Evolutionary conservation across 2,888 invertebrate species (phyloP), one percentile per base, ranked within the genome.

Genomic region (Liodrosophila aerea): DNA sequence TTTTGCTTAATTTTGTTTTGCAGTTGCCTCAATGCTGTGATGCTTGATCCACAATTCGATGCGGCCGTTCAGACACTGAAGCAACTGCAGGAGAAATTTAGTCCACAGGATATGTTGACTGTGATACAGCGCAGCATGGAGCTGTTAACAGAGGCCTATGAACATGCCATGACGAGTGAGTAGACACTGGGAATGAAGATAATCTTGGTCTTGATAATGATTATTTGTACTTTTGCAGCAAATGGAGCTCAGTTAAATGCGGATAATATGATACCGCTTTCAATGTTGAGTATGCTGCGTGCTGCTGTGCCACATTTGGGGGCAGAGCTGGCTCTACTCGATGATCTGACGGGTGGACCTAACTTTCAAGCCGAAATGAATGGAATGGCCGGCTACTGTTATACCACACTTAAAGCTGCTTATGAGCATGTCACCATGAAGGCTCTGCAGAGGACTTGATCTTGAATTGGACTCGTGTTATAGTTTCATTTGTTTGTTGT

Each of bases 301-400:
- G 89, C 90, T 0, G 87, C 84, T 37, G 89, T 90, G 36, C 89
- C 89, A 29, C 90, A 90, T 71, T 80, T 90, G 41, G 90, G 90
- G 4, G 90, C 90, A 2, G 90, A 90, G 65, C 58, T 90, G 56
- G 89, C 90, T n/a, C 63, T 90, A 16, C 73, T 90, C 9, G 90
- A 90, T 57, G 90, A 90, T 54, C 70, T 90, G 45, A 88, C 90
- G 13, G 88, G 88, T 30, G 88, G 88, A 7, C 82, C 87, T n/a
- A 89, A 89, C 69, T 89, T 88, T 51, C 88, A 89, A 73, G 84
- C 85, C 12, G 88, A 89, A 68, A 89, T 90, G 88, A 87, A 87
- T 44, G 90, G 90, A 29, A 82, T 88, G 76, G 87, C 88, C 0
- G 90, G 89, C 11, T 90, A 90, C 64, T 90, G 90, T 64, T 90